phyloP scores from a whole-genome alignment of 92 coral and sea anemone genomes.

The Parazoanthus atlanticus region DNA sequence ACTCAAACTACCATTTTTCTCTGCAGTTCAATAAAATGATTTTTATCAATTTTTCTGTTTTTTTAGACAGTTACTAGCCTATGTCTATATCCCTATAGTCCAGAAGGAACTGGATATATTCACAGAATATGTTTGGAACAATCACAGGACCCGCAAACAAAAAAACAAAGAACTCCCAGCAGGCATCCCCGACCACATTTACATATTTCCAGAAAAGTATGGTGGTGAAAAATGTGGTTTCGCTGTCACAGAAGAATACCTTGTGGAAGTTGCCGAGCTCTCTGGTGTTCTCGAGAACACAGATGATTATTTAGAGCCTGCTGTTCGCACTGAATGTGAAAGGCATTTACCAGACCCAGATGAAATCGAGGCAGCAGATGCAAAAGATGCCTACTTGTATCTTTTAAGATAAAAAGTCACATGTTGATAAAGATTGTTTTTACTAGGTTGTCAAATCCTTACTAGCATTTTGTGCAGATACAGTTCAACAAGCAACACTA shows the following conservation, averaged over 20 bases:
- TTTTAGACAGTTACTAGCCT: conserved; percentile 45
- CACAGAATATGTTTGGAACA: conserved; percentile 56
- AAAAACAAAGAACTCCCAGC: conserved; percentile 50
- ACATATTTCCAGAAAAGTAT: conserved; percentile 49
- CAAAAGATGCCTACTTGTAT: conserved; percentile 29
- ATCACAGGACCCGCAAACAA: conserved; percentile 49
- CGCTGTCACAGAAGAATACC: conserved; percentile 29
- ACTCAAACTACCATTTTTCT: too few relatives aligned
- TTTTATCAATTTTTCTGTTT: not conserved
- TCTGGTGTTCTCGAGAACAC: conserved; percentile 40
- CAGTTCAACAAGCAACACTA: not conserved
- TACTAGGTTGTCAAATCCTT: not conserved
- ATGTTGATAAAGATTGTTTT: conserved; percentile 12
- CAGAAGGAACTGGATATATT: conserved; percentile 63
- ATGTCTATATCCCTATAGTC: conserved; percentile 51
- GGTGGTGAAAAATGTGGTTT: conserved; percentile 57
- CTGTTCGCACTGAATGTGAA: conserved; percentile 30
- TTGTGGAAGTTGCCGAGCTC: conserved; percentile 40
- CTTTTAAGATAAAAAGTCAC: conserved; percentile 48
- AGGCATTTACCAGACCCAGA: conserved; percentile 35
- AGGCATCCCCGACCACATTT: conserved; percentile 54
- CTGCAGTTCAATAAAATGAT: too few relatives aligned
- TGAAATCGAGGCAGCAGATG: conserved; percentile 23
- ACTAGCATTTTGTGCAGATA: not conserved
- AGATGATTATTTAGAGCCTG: conserved; percentile 48